Conservation (phyloP, 2,797 vertebrate species). For the Enteromius treurensis region DNA sequence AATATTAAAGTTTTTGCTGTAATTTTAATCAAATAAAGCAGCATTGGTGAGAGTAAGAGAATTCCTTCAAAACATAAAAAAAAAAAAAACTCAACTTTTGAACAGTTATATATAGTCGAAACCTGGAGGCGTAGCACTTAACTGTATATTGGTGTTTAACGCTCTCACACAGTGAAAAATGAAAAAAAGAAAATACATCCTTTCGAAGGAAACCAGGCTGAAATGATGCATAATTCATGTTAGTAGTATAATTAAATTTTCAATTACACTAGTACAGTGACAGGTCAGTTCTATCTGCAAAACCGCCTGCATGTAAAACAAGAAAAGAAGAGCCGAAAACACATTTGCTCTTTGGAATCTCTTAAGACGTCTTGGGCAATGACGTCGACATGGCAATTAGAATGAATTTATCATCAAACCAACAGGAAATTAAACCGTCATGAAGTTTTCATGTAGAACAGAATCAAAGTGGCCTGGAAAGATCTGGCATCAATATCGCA, state of each 20-base stretch:
- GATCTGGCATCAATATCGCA: conserved; percentile 31
- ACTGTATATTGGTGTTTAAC: neutral
- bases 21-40: neutral
- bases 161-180: neutral
- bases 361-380: conserved; percentile 4
- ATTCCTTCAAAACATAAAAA: neutral
- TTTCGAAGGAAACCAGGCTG: conserved; percentile 12
- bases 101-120: neutral
- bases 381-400: neutral
- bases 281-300: conserved; percentile 15
- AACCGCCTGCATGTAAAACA: conserved; percentile 5
- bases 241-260: conserved; percentile 32
- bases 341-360: conserved; percentile 29
- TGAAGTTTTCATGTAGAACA: conserved; percentile 37
- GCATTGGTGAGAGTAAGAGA: neutral
- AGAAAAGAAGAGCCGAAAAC: conserved; percentile 11
- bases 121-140: neutral
- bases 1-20: neutral
- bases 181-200: neutral
- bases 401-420: conserved; percentile 26
- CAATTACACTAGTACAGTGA: conserved; percentile 19
- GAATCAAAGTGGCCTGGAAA: conserved; percentile 35
- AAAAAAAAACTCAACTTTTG: neutral
- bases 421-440: conserved; percentile 23
- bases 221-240: conserved; percentile 34